phyloP scores from a whole-genome alignment of 2,888 invertebrate species.

The Callosobruchus maculatus region DNA sequence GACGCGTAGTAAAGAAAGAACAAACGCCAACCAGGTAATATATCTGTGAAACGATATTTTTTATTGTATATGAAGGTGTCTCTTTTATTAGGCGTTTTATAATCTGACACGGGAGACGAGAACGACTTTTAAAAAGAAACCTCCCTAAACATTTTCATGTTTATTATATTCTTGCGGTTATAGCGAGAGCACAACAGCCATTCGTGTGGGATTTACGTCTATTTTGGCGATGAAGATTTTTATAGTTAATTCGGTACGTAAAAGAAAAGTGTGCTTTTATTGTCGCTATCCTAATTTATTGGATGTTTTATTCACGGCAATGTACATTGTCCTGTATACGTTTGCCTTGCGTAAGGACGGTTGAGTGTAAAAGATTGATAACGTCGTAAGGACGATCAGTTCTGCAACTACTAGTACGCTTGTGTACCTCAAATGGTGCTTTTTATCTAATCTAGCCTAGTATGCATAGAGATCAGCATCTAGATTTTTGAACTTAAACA shows the following conservation, averaged over 20 bases:
- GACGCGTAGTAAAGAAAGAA: slow-evolving; percentile 32
- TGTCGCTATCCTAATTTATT: slow-evolving; percentile 29
- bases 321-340: neutral
- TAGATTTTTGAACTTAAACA: too few species aligned
- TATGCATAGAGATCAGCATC: too few species aligned
- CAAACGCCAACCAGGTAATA: slow-evolving; percentile 41
- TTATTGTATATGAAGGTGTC: slow-evolving; percentile 43
- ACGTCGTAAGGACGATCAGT: too few species aligned
- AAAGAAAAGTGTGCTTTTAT: slow-evolving; percentile 29
- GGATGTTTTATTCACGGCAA: neutral
- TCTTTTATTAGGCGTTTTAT: slow-evolving; percentile 43
- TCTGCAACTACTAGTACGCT: too few species aligned
- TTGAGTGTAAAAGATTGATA: too few species aligned
- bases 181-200: slow-evolving; percentile 18
- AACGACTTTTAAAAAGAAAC: slow-evolving; percentile 43
- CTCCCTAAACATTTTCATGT: slow-evolving; percentile 39
- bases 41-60: slow-evolving; percentile 35
- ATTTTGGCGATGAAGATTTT: slow-evolving; percentile 38
- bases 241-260: slow-evolving; percentile 37
- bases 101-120: slow-evolving; percentile 37
- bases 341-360: too few species aligned
- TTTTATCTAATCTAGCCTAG: too few species aligned
- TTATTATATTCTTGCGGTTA: slow-evolving; percentile 43
- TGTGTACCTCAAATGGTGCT: too few species aligned
- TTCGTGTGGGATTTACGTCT: slow-evolving; percentile 41